Evolutionary conservation across 2,797 vertebrate genomes (phyloP).

Genomic region (Sebastes vulpes): DNA sequence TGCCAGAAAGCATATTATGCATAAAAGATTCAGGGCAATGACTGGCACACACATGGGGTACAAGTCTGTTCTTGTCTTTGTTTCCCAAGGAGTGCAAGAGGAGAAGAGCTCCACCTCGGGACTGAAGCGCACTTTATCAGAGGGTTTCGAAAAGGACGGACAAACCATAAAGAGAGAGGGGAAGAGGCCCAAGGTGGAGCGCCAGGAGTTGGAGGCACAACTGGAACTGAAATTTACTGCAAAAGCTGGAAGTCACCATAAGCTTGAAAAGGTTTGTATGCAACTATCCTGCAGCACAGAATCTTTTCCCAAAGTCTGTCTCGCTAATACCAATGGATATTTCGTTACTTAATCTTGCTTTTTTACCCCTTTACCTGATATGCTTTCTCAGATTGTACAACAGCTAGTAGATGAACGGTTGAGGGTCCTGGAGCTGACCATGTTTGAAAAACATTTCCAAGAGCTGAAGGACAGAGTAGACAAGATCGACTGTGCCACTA

Average conservation of each 20-base stretch:
- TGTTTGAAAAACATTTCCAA: conserved; percentile 92
- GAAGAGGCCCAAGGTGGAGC: conserved; percentile 85
- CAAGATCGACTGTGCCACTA: conserved; percentile 92
- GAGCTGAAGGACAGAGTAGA: conserved; percentile 94
- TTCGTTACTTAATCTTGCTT: neutral
- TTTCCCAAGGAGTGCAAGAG: conserved; percentile 38
- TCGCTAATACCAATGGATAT: neutral
- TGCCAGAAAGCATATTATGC: neutral
- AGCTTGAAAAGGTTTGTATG: conserved; percentile 91
- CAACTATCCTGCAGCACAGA: neutral
- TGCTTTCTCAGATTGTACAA: conserved; percentile 89
- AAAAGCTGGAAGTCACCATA: conserved; percentile 87
- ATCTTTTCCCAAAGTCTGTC: neutral
- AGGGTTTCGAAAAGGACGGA: conserved; percentile 70
- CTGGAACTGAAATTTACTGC: conserved; percentile 95
- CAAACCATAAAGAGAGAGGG: conserved; percentile 69
- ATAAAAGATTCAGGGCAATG: neutral
- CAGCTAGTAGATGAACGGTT: conserved; percentile 93
- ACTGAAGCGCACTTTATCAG: conserved; percentile 85
- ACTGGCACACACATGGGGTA: neutral
- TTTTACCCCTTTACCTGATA: neutral
- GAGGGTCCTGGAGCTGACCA: conserved; percentile 87
- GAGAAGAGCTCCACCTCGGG: conserved; percentile 64
- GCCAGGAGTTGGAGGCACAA: conserved; percentile 93
- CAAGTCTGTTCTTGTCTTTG: neutral